Conservation (phyloP, 2,113 vertebrate species). For the Agapornis roseicollis region DNA sequence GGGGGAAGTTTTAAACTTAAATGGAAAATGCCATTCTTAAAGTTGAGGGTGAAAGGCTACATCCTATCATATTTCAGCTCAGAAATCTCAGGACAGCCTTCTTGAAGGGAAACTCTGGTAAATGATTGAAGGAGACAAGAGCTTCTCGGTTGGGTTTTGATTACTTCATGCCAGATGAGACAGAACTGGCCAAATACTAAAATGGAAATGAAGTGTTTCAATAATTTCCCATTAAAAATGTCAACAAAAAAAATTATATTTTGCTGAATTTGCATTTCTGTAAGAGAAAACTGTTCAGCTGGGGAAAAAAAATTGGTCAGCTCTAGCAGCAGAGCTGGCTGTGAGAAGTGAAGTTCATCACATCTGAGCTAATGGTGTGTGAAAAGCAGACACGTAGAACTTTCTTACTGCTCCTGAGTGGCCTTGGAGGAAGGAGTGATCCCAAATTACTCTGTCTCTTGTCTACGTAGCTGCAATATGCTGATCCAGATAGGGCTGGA, state of each 20-base stretch:
- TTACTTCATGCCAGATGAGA: conserved; percentile 9
- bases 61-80: not conserved
- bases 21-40: not conserved
- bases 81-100: not conserved
- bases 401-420: conserved; percentile 32
- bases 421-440: not conserved
- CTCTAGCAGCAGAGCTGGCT: not conserved
- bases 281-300: conserved; percentile 25
- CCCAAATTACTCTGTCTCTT: not conserved
- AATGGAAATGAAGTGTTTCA: conserved; percentile 49
- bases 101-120: not conserved
- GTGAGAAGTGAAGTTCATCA: conserved; percentile 14
- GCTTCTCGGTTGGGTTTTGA: not conserved
- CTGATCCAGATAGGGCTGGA: not conserved
- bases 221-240: conserved; percentile 42
- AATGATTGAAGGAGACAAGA: not conserved
- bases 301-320: conserved; percentile 3
- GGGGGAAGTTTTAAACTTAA: not conserved
- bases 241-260: conserved; percentile 34
- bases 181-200: conserved; percentile 30
- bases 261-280: conserved; percentile 33
- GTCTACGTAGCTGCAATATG: not conserved
- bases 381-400: not conserved
- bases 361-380: conserved; percentile 44
- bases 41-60: not conserved